Evolutionary conservation across 2,113 vertebrate species (phyloP).

Genomic region (Triplophysa tibetana): DNA sequence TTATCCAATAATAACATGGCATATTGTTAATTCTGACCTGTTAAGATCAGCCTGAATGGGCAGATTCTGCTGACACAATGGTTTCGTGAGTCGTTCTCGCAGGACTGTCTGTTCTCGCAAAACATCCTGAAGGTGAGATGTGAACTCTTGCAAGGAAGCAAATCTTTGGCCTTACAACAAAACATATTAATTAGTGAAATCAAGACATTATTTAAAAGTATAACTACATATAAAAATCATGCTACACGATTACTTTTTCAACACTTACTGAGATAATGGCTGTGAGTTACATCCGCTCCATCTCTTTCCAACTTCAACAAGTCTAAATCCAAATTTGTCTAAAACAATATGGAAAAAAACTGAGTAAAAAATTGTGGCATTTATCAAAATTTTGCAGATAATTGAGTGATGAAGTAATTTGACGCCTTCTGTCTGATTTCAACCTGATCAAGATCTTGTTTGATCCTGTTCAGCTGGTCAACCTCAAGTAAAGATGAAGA

Average conservation of each 20-base stretch:
- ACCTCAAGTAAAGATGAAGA: constrained; percentile 69
- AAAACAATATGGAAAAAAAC: constrained; percentile 20
- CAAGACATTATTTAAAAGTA: background rate
- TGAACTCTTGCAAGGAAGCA: constrained; percentile 79
- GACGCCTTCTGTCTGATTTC: background rate
- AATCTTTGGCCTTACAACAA: constrained; percentile 58
- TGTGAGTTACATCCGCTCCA: constrained; percentile 80
- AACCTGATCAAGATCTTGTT: constrained; percentile 81
- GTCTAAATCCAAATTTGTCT: constrained; percentile 83
- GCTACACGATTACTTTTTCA: background rate
- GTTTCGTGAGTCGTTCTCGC: constrained; percentile 80
- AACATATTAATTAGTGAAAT: background rate
- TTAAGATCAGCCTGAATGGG: constrained; percentile 83
- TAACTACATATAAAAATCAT: background rate
- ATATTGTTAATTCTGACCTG: constrained; percentile 71
- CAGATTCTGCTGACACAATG: constrained; percentile 79
- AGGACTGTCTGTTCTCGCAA: constrained; percentile 81
- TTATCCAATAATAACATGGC: background rate
- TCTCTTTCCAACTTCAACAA: constrained; percentile 79
- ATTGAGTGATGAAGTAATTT: background rate
- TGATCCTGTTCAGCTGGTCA: constrained; percentile 72
- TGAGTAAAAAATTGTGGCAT: background rate
- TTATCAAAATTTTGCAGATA: background rate
- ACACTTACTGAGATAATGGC: constrained; percentile 80
- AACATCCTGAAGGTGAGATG: constrained; percentile 82